Percentiles rank a stretch among this genome's conserved stretches.
These are phyloP conservation scores for Prionace glauca DNA, from an alignment of 2,797 vertebrate species.

Conservation along the genomic window DNA sequence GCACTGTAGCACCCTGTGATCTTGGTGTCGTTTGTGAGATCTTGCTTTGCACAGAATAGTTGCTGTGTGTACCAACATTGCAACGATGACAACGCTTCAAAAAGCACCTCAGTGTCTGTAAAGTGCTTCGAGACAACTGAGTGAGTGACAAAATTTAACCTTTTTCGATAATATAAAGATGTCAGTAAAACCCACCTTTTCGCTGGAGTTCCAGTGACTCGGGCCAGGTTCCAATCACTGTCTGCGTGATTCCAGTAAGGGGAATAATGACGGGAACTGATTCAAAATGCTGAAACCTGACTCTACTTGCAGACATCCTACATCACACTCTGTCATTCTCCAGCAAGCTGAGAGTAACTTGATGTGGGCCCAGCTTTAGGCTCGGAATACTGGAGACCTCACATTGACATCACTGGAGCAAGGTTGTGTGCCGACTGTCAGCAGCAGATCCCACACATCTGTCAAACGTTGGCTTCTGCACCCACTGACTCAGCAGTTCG, in stretches of 20 bases:
- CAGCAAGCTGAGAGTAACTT: background rate
- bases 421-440: background rate
- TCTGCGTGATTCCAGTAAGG: background rate
- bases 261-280: background rate
- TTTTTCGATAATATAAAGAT: background rate
- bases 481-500: background rate
- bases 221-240: background rate
- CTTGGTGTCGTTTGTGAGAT: background rate
- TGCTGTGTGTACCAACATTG: background rate
- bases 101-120: background rate
- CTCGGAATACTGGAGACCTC: background rate
- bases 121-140: background rate
- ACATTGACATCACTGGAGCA: background rate
- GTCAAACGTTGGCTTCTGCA: background rate
- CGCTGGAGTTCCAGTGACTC: background rate
- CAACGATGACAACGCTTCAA: background rate
- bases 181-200: background rate
- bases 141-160: background rate
- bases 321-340: background rate
- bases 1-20: too few species aligned
- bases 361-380: background rate
- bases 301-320: background rate
- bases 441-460: background rate
- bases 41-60: background rate
- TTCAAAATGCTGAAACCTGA: background rate